A percentile compares a stretch with the other conserved stretches of the same genome.
Conservation (phyloP, 2,113 vertebrate species). For the Strix aluco region DNA sequence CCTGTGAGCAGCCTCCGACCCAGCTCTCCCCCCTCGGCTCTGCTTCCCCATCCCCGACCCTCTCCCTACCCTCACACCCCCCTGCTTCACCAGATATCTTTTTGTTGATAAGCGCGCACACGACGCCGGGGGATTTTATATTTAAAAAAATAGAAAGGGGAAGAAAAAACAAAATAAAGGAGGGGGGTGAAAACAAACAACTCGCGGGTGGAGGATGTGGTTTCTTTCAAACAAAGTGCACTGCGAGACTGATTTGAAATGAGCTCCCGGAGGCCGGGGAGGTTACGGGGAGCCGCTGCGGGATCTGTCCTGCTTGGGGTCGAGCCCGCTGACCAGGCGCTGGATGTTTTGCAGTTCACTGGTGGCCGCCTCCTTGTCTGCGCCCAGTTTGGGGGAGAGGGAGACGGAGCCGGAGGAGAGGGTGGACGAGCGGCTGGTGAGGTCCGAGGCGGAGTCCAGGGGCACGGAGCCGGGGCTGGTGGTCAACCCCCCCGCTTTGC, state of each 20-base stretch:
- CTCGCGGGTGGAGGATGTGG: constrained; percentile 14
- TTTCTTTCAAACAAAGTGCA: constrained; percentile 74
- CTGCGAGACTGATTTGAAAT: constrained; percentile 74
- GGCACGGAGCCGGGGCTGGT: constrained; percentile 84
- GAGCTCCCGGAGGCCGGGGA: constrained; percentile 13
- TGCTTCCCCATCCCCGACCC: neutral
- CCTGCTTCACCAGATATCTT: neutral
- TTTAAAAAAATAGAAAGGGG: neutral
- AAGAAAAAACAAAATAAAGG: neutral
- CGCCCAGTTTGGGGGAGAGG: constrained; percentile 87
- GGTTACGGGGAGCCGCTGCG: constrained; percentile 86
- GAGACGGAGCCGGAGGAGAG: constrained; percentile 88
- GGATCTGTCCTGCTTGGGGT: constrained; percentile 89
- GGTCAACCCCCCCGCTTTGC: constrained; percentile 78
- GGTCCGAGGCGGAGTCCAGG: constrained; percentile 91
- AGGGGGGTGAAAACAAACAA: neutral
- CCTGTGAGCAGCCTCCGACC: constrained; percentile 22
- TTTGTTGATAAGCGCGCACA: neutral
- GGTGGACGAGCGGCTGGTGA: constrained; percentile 90
- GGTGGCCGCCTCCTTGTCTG: constrained; percentile 87
- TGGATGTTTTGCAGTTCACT: constrained; percentile 97
- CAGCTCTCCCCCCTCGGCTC: neutral
- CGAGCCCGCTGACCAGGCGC: constrained; percentile 93
- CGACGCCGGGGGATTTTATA: neutral
- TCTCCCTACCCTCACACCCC: neutral